Conservation (phyloP, 2,113 vertebrate genomes). For the Meriones unguiculatus region DNA sequence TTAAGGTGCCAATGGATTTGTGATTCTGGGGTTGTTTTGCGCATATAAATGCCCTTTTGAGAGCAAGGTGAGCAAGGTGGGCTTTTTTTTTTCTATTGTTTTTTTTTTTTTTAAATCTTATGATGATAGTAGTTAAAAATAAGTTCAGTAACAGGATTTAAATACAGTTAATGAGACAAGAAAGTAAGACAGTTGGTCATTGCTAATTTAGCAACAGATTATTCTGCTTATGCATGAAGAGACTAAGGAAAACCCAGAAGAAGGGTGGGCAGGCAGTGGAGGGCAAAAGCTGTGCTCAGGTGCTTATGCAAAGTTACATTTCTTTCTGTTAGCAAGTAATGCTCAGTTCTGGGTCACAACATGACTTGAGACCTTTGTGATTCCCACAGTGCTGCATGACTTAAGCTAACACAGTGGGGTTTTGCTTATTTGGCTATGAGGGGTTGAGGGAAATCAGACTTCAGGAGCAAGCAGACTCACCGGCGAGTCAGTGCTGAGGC, state of each 20-base stretch:
- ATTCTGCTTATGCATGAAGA: neutral
- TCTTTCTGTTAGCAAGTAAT: slow-evolving; percentile 9
- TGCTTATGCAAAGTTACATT: neutral
- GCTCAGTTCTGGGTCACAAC: neutral
- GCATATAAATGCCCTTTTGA: slow-evolving; percentile 47
- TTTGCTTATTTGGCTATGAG: slow-evolving; percentile 23
- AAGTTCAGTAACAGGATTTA: slow-evolving; percentile 18
- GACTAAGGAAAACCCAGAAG: neutral
- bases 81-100: neutral
- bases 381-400: neutral
- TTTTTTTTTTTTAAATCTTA: neutral
- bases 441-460: slow-evolving; percentile 47
- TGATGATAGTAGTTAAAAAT: neutral
- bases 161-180: slow-evolving; percentile 17
- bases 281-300: neutral
- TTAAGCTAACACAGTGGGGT: neutral
- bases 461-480: slow-evolving; percentile 28
- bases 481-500: neutral
- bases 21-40: slow-evolving; percentile 45
- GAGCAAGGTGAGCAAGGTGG: neutral
- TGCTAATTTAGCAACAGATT: neutral
- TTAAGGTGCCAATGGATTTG: slow-evolving; percentile 13
- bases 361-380: neutral
- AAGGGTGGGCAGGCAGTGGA: neutral
- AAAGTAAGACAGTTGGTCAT: neutral